phyloP scores from a whole-genome alignment of 2,113 vertebrate species.

The Dryoscopus gambensis region DNA sequence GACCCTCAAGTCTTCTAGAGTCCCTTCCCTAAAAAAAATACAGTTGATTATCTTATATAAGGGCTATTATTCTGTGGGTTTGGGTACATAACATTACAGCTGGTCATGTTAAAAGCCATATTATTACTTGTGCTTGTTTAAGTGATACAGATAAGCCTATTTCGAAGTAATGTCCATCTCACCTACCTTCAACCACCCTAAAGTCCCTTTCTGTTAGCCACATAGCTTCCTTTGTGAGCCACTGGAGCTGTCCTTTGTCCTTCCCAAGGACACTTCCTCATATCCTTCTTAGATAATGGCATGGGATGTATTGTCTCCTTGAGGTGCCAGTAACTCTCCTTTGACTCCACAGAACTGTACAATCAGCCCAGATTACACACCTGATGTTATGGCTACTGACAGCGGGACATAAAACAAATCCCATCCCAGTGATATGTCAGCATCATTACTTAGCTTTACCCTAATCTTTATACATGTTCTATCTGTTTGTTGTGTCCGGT shows the following conservation, averaged over 20 bases:
- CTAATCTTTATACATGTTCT: not conserved
- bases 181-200: not conserved
- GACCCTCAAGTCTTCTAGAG: not conserved
- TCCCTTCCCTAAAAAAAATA: not conserved
- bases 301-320: not conserved
- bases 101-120: not conserved
- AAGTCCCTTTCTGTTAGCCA: not conserved
- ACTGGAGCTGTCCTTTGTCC: no score
- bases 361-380: not conserved
- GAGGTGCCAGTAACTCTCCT: not conserved
- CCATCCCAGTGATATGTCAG: not conserved
- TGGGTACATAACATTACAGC: not conserved
- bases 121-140: not conserved
- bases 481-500: no score
- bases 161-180: not conserved
- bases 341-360: not conserved
- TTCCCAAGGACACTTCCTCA: not conserved
- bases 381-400: rapidly evolving
- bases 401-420: not conserved
- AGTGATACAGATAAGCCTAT: not conserved
- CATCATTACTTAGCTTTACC: not conserved
- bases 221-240: not conserved
- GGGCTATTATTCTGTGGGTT: not conserved
- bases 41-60: not conserved
- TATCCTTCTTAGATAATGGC: not conserved